Evolutionary conservation across 2,888 invertebrate species (phyloP), one percentile per base, ranked within the genome.

Genomic region (Drosophila multiciliata): DNA sequence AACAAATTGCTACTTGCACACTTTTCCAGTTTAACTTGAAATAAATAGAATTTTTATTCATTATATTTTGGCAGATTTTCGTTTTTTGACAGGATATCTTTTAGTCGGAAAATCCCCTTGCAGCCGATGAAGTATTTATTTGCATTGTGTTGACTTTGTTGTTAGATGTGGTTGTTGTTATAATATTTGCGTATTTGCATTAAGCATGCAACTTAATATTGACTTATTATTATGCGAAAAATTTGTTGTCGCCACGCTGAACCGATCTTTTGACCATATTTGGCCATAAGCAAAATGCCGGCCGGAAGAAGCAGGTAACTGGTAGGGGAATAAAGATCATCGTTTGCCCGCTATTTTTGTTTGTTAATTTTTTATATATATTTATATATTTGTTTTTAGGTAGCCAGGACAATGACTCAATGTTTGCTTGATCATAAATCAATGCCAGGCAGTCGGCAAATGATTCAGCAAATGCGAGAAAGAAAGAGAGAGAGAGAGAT

Each of bases 391-490:
- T 42, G 23, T 29, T 52, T 38, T n/a, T 53, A 38, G 29, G 26
- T 53, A 60, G 54, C 76, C 83, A 83, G 83, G 83, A 86, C 66
- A 83, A 73, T 83, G 89, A 83, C 71, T 87, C 75, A 86, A 77
- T 62, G 54, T 35, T 58, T 59, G 61, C 36, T 54, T 54, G 23
- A 59, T 55, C 63, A 77, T 66, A 66, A 66, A 66, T 78, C 63
- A 74, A 53, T 45, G 61, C n/a, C 35, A 54, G 45, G 38, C 49
- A 70, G 40, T 49, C 62, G 53, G 64, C 66, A 66, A 66, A 66
- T 72, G 73, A 74, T 50, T 71, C 66, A 76, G 53, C 71, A 49
- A 45, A 35, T 9, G 42, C 35, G 48, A 62, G 23, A 9, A 29
- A 20, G 9, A 38, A 2, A n/a, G 53, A 42, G 58, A 1, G 32